Base-by-base conservation (phyloP, 2,797 vertebrate species). In the Capromys pilorides region DNA sequence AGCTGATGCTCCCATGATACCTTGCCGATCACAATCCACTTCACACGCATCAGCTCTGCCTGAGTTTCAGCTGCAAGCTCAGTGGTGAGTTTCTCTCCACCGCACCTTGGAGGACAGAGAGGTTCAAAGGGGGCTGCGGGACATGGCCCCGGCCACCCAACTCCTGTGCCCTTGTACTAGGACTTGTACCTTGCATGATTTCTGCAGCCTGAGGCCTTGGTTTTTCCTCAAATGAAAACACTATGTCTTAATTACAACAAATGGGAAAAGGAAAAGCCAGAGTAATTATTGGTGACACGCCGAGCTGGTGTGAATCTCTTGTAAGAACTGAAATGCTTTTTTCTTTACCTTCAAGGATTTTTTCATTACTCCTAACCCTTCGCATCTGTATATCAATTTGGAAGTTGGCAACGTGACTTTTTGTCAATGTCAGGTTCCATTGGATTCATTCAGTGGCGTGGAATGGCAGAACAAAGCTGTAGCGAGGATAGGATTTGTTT, bases 241-340 rank as follows among this genome's bases (percentile, higher is more conserved):
- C 85, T 94, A 26, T 51, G 11, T 96, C 93, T 95, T 96, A 95
- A 97, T 96, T 92, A 94, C 85, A 88, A 45, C 0, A 54, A 91
- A 80, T 11, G 33, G 64, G 64, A 26, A 61, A 81, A 91, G 85
- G 57, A 86, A 94, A 95, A 96, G 88, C 61, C 90, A 81, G 19
- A 62, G 82, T 91, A 95, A 95, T 96, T 96, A 95, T 92, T 96
- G 96, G 85, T 94, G 91, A 96, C 95, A 95, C 59, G 18, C 21
- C 90, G 85, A 96, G 80, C 45, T 93, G 94, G 93, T 93, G 91
- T 93, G 84, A 96, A 92, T 80, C 69, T 95, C 85, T 88, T 86
- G 24, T 62, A 95, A 95, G 77, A 94, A 91, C 66, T 41, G 87
- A 94, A 95, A 94, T 49, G n/a, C 87, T 87, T 90, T 73, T 95